A percentile compares a stretch with the other conserved stretches of the same genome.
phyloP scores from a whole-genome alignment of 2,113 vertebrate genomes.

The Morone saxatilis region DNA sequence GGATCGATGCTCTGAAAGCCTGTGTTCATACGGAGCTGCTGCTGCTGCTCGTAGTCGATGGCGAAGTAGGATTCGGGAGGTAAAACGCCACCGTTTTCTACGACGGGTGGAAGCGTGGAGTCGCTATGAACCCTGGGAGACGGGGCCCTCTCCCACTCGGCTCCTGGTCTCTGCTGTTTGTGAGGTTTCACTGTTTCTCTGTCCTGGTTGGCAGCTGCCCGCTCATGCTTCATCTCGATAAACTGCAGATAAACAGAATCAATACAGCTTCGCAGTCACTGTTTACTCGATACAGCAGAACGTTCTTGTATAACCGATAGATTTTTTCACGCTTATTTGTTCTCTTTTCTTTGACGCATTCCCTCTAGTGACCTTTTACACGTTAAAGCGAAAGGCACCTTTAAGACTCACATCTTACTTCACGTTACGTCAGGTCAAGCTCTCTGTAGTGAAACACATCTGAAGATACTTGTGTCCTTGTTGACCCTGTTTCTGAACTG shows the following conservation, averaged over 20 bases:
- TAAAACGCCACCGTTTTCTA: conserved; percentile 43
- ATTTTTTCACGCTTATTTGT: too few relatives aligned
- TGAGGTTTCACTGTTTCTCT: conserved; percentile 44
- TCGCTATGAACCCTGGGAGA: conserved; percentile 57
- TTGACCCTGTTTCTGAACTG: too few relatives aligned
- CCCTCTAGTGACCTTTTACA: too few relatives aligned
- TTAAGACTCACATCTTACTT: too few relatives aligned
- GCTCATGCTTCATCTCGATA: conserved; percentile 18
- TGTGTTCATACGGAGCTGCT: conserved; percentile 37
- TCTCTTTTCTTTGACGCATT: too few relatives aligned
- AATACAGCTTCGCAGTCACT: too few relatives aligned
- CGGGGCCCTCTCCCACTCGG: conserved; percentile 68
- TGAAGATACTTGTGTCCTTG: too few relatives aligned
- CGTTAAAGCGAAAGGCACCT: too few relatives aligned
- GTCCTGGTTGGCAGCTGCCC: conserved; percentile 38
- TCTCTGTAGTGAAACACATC: too few relatives aligned
- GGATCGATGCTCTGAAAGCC: conserved; percentile 36
- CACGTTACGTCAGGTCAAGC: too few relatives aligned
- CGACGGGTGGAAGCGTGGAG: background rate
- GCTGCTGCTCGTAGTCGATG: conserved; percentile 56
- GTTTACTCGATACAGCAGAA: too few relatives aligned
- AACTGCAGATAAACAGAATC: conserved; percentile 52
- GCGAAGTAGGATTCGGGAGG: conserved; percentile 70
- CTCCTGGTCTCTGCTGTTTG: conserved; percentile 48
- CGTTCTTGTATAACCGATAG: too few relatives aligned